Evolutionary conservation across 23 tunicate genomes (phyloP).

Genomic region (Trididemnum nubilum): DNA sequence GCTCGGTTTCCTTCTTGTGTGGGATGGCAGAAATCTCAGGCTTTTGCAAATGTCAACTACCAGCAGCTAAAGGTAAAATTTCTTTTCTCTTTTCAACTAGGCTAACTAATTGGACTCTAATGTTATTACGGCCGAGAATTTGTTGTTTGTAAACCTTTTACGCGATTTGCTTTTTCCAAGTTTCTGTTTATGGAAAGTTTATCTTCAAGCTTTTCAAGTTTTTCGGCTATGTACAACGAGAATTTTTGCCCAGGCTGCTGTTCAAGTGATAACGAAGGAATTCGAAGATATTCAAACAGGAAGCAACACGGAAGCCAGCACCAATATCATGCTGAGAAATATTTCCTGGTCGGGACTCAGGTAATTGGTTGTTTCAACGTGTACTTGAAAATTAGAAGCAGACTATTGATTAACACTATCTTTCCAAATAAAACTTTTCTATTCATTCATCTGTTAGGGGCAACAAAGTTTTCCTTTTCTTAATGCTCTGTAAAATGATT

Average conservation of each 20-base stretch:
- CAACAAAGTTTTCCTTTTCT: no score
- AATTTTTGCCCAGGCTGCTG: conserved; percentile 46
- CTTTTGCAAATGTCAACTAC: conserved; percentile 47
- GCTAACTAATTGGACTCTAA: no score
- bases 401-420: neutral
- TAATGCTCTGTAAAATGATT: no score
- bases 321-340: conserved; percentile 61
- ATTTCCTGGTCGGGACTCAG: conserved; percentile 88
- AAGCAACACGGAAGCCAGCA: conserved; percentile 42
- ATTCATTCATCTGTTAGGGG: neutral
- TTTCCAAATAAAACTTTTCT: neutral
- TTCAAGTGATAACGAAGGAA: conserved; percentile 64
- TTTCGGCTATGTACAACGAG: no score
- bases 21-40: conserved; percentile 80
- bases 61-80: conserved; percentile 76
- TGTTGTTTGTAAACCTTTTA: no score
- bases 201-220: no score
- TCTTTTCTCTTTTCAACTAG: no score
- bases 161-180: no score
- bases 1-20: conserved; percentile 71
- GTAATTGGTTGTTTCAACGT: conserved; percentile 38
- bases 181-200: no score
- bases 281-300: conserved; percentile 66
- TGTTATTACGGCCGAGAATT: no score
- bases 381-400: neutral